Percentiles rank a stretch among this genome's conserved stretches.
phyloP scores from a whole-genome alignment of 2,113 vertebrate genomes.

The Diadophis punctatus region DNA sequence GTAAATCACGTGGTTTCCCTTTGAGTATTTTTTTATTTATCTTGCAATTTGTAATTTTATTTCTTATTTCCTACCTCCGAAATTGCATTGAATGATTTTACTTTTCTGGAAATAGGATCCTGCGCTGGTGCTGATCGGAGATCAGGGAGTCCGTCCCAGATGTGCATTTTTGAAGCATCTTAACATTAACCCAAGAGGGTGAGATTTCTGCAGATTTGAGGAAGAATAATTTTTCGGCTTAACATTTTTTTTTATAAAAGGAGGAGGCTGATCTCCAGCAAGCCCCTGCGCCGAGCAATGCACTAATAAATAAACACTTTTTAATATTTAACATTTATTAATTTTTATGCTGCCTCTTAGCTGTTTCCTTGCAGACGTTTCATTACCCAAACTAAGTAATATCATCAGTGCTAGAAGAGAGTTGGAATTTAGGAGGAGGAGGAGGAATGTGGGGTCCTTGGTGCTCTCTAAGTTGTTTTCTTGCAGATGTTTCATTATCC shows the following conservation, averaged over 20 bases:
- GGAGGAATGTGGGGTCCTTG: no score
- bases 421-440: no score
- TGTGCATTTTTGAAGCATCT: not conserved
- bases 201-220: not conserved
- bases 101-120: not conserved
- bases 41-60: not conserved
- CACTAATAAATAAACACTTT: not conserved
- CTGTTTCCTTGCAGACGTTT: no score
- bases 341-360: no score
- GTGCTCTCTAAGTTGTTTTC: no score
- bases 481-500: no score
- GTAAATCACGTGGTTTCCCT: constrained; percentile 23
- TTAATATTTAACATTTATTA: no score
- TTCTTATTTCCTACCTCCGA: not conserved
- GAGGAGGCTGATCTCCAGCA: not conserved
- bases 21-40: not conserved
- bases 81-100: not conserved
- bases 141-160: not conserved
- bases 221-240: no score
- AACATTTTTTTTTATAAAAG: not conserved
- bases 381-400: no score
- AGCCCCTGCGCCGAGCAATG: not conserved
- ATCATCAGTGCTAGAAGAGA: not conserved
- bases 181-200: not conserved
- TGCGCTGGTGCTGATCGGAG: not conserved